Evolutionary conservation across 2,797 vertebrate genomes (phyloP).

Genomic region (Characodon lateralis): DNA sequence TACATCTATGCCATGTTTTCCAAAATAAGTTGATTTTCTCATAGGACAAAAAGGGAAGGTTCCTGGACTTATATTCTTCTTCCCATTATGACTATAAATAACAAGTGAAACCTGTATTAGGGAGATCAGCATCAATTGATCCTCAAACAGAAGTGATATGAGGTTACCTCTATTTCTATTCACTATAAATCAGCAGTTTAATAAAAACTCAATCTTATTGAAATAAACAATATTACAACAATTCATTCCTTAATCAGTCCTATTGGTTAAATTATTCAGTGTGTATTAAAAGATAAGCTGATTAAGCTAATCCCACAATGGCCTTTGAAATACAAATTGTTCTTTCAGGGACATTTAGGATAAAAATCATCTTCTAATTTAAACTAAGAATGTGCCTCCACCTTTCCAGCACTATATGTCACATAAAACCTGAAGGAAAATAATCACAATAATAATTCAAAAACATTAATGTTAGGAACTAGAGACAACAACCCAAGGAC

Average conservation of each 20-base stretch:
- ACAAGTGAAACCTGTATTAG: not conserved
- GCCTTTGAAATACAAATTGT: not conserved
- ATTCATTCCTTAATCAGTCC: not conserved
- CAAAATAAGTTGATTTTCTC: not conserved
- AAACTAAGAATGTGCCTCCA: constrained; percentile 3
- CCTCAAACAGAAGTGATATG: no score
- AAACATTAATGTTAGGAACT: not conserved
- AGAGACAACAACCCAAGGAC: not conserved
- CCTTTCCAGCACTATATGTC: not conserved
- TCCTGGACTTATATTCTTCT: not conserved
- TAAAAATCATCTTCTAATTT: constrained; percentile 7
- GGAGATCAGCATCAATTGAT: no score
- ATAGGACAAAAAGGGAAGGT: not conserved
- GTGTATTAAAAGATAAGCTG: not conserved
- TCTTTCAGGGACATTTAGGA: not conserved
- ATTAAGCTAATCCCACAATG: not conserved
- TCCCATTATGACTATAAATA: constrained; percentile 15
- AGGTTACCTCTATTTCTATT: not conserved
- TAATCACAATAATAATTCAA: not conserved
- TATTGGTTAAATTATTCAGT: not conserved
- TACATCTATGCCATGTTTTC: not conserved
- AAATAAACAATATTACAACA: not conserved
- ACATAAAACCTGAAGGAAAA: constrained; percentile 13
- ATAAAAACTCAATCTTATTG: not conserved
- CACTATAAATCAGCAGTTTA: not conserved